Evolutionary conservation across 2,113 vertebrate genomes (phyloP).

Genomic region (Colaptes auratus): DNA sequence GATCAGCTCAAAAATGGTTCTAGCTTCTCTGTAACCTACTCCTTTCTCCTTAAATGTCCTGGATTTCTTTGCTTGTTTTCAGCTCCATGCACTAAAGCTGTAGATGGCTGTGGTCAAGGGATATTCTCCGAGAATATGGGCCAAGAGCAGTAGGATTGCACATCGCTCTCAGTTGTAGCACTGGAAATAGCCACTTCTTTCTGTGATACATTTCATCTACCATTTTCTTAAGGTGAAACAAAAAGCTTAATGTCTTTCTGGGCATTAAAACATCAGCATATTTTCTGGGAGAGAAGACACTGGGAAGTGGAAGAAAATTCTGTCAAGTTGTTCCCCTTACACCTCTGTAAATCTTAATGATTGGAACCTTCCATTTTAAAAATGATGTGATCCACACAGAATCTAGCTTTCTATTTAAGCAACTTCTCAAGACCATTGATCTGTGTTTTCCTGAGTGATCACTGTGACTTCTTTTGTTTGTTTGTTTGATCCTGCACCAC

Average conservation of each 20-base stretch:
- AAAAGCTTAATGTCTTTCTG: slow-evolving; percentile 7
- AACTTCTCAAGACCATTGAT: background rate
- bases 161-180: background rate
- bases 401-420: background rate
- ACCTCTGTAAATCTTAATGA: background rate
- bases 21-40: background rate
- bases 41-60: background rate
- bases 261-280: background rate
- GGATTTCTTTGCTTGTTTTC: slow-evolving; percentile 7
- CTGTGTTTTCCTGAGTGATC: rapidly evolving
- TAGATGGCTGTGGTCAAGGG: background rate
- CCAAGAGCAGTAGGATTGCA: background rate
- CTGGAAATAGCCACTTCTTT: slow-evolving; percentile 36
- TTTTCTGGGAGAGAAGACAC: background rate
- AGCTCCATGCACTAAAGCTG: background rate
- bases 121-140: background rate
- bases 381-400: background rate
- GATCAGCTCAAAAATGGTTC: background rate
- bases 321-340: background rate
- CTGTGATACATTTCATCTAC: slow-evolving; percentile 55
- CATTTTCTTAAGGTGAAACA: slow-evolving; percentile 37
- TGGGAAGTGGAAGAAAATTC: background rate
- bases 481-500: background rate
- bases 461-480: background rate
- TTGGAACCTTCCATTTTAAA: background rate